Evolutionary conservation across 2,888 invertebrate species (phyloP), one percentile per base, ranked within the genome.

Genomic region (Drosophila infuscata): DNA sequence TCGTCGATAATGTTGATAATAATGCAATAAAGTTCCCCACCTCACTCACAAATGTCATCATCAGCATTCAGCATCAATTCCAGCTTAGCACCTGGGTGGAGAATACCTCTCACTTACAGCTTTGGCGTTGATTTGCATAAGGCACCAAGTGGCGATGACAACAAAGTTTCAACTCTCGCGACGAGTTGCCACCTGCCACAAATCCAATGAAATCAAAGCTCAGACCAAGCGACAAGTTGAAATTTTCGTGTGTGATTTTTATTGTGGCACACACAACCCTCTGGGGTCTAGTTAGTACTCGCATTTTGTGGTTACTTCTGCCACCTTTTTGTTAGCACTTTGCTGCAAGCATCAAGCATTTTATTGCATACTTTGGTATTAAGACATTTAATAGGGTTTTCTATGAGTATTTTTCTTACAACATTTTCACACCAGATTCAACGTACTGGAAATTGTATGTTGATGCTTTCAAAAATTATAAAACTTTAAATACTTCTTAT

Each of bases 281-380:
- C 88, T 53, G 57, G 83, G 81, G 88, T 77, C 83, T 88, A 77
- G 88, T 85, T 88, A 83, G 72, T 30, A 65, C 58, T 64, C 58
- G 36, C 70, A 72, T 79, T 71, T 79, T 60, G 46, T 36, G 66
- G 49, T 25, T 38, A 51, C 57, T 64, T 58, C 66, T 41, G 51
- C 36, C 30, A 38, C 30, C 60, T 58, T 46, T 38, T 48, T 35
- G 59, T 29, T 29, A 20, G 51, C 58, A n/a, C 25, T 60, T 64
- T 51, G 58, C 32, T 58, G 36, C 25, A 46, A 11, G 17, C 54
- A 61, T 43, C 32, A 41, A 70, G 48, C 30, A 49, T 12, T 72
- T 64, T 38, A 59, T 48, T 65, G 53, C 72, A 48, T 36, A 64
- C 56, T 54, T 72, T 58, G 17, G 52, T 35, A 38, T 33, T n/a